Evolutionary conservation across 2,113 vertebrate genomes (phyloP).

Genomic region (Eurystomus gularis): DNA sequence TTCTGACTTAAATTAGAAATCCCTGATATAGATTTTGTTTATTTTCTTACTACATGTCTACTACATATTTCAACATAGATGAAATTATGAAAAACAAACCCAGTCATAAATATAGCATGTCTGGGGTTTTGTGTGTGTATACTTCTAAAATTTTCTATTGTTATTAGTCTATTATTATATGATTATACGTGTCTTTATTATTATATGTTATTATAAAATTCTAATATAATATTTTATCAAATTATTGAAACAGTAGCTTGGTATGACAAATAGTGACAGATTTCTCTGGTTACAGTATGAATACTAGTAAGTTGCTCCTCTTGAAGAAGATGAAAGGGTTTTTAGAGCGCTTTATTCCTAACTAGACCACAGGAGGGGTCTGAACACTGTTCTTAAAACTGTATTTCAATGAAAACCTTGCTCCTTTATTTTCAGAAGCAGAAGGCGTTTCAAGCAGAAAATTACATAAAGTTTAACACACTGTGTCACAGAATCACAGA

Average conservation of each 20-base stretch:
- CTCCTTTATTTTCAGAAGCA: not conserved
- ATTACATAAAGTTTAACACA: not conserved
- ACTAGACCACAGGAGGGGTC: not conserved
- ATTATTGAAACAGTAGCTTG: not conserved
- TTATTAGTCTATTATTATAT: not conserved
- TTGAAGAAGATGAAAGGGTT: not conserved
- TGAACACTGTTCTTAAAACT: not conserved
- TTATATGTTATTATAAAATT: not conserved
- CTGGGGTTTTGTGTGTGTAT: not conserved
- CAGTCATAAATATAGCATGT: not conserved
- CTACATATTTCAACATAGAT: not conserved
- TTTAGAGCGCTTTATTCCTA: not conserved
- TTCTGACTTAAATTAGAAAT: not conserved
- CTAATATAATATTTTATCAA: not conserved
- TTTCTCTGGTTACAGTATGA: not conserved
- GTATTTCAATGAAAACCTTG: not conserved
- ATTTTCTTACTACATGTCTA: not conserved
- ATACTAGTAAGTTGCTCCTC: not conserved
- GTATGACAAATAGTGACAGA: not conserved
- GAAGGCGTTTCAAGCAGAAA: not conserved
- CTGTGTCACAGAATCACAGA: no score
- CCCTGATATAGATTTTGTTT: not conserved
- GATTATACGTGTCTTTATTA: not conserved
- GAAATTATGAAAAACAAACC: not conserved
- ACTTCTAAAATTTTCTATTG: not conserved